Base-by-base conservation (phyloP, 2,888 invertebrate species). In the Platerodrilus igneus region DNA sequence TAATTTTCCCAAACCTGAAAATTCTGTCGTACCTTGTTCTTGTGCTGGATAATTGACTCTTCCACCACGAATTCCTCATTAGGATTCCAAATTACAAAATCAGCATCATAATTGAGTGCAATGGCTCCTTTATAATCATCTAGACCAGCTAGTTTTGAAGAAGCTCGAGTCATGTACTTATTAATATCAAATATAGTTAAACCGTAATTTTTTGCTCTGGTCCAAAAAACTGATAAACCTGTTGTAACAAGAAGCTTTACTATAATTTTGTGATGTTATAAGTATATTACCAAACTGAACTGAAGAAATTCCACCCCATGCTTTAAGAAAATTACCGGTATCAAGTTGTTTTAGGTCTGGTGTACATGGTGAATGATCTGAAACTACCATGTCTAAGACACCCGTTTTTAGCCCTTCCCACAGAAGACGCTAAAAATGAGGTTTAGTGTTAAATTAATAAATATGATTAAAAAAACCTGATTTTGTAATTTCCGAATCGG, bases 301-400 rank as follows among this genome's bases (percentile, higher is more conserved):
- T 0, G 83, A 82, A 1, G 83, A 78, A 42, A 86, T 80, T 28
- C 85, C 85, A 17, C 83, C 83, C 82, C 83, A 83, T 16, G 84
- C 83, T 50, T 75, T 74, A 41, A 83, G 57, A 55, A 83, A 83
- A 55, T 83, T 74, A 16, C 77, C 77, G 32, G 58, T 58, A 2
- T 65, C 44, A 10, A 62, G 51, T 8, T 56, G 55, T 52, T 82
- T 82, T 7, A 77, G 68, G 11, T 79, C 78, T 0, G 80, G 76
- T 7, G 81, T 79, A 43, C 80, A 79, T 0, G 83, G 79, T 1
- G 81, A 81, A 60, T 83, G 83, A 59, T 82, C 80, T 1, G 81
- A 82, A 6, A 78, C 78, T 1, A 83, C 76, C 65, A 81, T 67
- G 50, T 81, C 78, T 30, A 85, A 62, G 28, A 71, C 69, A 18